phyloP scores from a whole-genome alignment of 2,797 vertebrate genomes.

The Sebastes goodei region DNA sequence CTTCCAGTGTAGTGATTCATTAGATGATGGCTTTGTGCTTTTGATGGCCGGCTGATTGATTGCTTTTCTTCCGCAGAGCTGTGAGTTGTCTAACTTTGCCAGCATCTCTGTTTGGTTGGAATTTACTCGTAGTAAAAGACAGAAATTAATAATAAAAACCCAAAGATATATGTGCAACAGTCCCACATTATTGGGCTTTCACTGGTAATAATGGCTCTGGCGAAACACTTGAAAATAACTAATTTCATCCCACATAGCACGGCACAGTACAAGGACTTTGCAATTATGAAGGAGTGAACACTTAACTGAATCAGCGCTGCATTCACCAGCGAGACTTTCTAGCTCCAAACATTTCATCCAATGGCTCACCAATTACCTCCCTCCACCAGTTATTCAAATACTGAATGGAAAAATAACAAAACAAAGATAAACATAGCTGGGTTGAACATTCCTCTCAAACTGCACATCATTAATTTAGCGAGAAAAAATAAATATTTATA shows the following conservation, averaged over 20 bases:
- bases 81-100: slow-evolving; percentile 36
- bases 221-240: slow-evolving; percentile 30
- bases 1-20: slow-evolving; percentile 54
- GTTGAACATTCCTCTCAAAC: not conserved
- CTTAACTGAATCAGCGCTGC: slow-evolving; percentile 16
- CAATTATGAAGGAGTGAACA: slow-evolving; percentile 26
- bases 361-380: slow-evolving; percentile 2
- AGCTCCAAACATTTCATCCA: slow-evolving; percentile 3
- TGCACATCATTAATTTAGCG: not conserved
- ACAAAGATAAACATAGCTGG: not conserved
- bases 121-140: slow-evolving; percentile 1
- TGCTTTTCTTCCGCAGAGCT: slow-evolving; percentile 39
- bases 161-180: slow-evolving; percentile 3
- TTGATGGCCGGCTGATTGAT: slow-evolving; percentile 55
- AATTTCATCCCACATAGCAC: slow-evolving; percentile 5
- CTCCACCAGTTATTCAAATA: slow-evolving; percentile 4
- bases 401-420: slow-evolving; percentile 7
- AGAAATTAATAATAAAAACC: not conserved
- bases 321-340: not conserved
- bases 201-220: slow-evolving; percentile 10
- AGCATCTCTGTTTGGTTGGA: slow-evolving; percentile 6
- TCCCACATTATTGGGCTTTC: not conserved
- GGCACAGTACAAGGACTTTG: slow-evolving; percentile 13
- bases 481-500: not conserved
- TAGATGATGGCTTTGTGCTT: slow-evolving; percentile 47